A percentile compares a stretch with the other conserved stretches of the same genome.
These are phyloP conservation scores for Orthosia incerta DNA, from an alignment of 2,888 invertebrate species.

Conservation along the genomic window DNA sequence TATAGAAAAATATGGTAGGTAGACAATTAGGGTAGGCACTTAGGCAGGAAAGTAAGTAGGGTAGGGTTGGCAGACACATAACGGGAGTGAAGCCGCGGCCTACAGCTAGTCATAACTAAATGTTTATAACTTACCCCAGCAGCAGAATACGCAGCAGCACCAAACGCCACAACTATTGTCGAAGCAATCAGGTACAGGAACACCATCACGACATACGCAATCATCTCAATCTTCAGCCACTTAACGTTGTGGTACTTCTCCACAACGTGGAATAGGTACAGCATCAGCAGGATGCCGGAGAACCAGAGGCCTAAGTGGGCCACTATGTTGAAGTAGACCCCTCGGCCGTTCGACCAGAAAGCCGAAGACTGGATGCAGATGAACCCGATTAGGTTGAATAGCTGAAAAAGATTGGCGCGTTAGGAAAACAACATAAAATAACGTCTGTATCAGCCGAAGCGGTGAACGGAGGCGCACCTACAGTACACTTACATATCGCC, in stretches of 20 bases:
- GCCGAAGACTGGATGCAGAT: conserved; percentile 94
- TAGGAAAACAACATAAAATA: neutral
- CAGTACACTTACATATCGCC: too few relatives aligned
- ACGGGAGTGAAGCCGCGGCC: too few relatives aligned
- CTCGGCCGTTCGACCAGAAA: conserved; percentile 91
- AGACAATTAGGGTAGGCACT: too few relatives aligned
- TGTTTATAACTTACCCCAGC: conserved; percentile 93
- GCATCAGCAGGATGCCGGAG: conserved; percentile 92
- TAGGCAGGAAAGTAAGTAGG: too few relatives aligned
- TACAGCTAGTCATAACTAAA: too few relatives aligned
- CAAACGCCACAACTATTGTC: conserved; percentile 93
- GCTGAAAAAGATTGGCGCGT: conserved; percentile 80
- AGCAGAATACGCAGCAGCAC: conserved; percentile 92
- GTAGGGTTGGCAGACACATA: too few relatives aligned
- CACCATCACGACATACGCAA: conserved; percentile 93
- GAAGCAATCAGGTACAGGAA: conserved; percentile 94
- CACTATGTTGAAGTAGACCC: conserved; percentile 94
- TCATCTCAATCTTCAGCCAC: conserved; percentile 96
- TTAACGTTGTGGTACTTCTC: conserved; percentile 96
- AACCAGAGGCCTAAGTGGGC: conserved; percentile 95
- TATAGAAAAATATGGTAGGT: too few relatives aligned
- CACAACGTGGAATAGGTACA: conserved; percentile 95
- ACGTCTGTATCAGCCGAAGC: too few relatives aligned
- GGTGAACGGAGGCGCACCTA: too few relatives aligned
- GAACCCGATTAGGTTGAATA: conserved; percentile 94